Evolutionary conservation across 1,140 invertebrate genomes (phyloP), one percentile per base, ranked within the genome.

Genomic region (Brachionus rubens): DNA sequence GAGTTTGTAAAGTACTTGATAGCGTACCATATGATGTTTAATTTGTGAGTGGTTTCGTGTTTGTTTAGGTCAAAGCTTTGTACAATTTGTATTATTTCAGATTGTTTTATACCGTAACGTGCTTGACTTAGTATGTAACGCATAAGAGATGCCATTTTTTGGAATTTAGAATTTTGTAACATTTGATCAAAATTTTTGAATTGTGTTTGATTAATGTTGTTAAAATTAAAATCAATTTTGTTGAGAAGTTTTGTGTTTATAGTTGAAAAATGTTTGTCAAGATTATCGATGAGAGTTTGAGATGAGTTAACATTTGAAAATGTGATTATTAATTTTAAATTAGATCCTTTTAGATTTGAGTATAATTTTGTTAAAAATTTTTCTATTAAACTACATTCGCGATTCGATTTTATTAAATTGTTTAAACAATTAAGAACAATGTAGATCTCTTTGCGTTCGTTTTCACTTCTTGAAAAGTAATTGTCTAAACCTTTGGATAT

Each of bases 1-100:
- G 59, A 65, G 26, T 43, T 65, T n/a, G 59, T 43, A 43, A 43
- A 65, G 26, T 65, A 65, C 43, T 65, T 65, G 33, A 65, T 65
- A 24, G 59, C 40, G 19, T 65, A 65, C 59, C 59, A 65, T 12
- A 65, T 43, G 12, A 65, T 65, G 59, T 12, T 21, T 26, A 24
- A 65, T 21, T 33, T 59, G 28, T 12, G 41, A 65, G 21, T 65
- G 19, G 7, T 65, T 24, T n/a, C 21, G 24, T 65, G 10, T 41
- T 24, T n/a, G 43, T 12, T 41, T 43, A 21, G 12, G 12, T 26
- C 14, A 14, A 19, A 43, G 19, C 41, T 43, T n/a, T 19, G 3
- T 9, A 65, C 21, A 3, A 65, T 14, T 24, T 65, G 36, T 21
- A 65, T 12, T 10, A 36, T 24, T 43, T 65, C 59, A 14, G 59